Evolutionary conservation across 2,113 vertebrate genomes (phyloP), one percentile per base, ranked within the genome.

Genomic region (Xerus inauris): DNA sequence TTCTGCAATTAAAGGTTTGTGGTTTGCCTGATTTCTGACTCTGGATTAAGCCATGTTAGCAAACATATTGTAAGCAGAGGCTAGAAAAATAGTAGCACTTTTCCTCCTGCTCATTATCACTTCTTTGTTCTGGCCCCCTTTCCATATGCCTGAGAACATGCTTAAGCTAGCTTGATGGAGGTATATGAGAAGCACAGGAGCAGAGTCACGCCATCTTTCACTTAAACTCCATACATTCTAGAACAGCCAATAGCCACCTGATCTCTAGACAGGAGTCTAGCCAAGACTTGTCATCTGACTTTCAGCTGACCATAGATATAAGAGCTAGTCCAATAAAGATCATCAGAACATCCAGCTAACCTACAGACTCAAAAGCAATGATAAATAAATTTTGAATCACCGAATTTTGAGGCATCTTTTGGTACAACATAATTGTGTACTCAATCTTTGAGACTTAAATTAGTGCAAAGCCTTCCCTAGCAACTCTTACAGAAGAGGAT

Each of bases 301-400:
- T 80, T 4, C 28, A n/a, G 45, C 64, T 67, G 40, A 47, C 38
- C 40, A 8, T 8, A 79, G 30, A 38, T 12, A 22, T 38, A 57
- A 47, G 38, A 96, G 12, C 8, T 77, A 93, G 40, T 67, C 3
- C 17, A 95, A 49, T 32, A 16, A 81, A 89, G 42, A 71, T 90
- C n/a, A 82, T 71, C 28, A 91, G 47, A 95, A 87, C 13, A 57
- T 54, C 65, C 72, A 90, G 42, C 30, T 92, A 87, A 94, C n/a
- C 20, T 83, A 42, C 40, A 92, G n/a, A 79, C 47, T 81, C 14
- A 13, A 79, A 64, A 87, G 9, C 51, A 87, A 32, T 84, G 64
- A 90, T 38, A 87, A 75, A 62, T 76, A 73, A 82, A 30, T 82
- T 92, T 92, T 87, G 80, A 82, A 45, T 12, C 64, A 91, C 47